Evolutionary conservation across 2,113 vertebrate genomes (phyloP).

Genomic region (Chloebia gouldiae): DNA sequence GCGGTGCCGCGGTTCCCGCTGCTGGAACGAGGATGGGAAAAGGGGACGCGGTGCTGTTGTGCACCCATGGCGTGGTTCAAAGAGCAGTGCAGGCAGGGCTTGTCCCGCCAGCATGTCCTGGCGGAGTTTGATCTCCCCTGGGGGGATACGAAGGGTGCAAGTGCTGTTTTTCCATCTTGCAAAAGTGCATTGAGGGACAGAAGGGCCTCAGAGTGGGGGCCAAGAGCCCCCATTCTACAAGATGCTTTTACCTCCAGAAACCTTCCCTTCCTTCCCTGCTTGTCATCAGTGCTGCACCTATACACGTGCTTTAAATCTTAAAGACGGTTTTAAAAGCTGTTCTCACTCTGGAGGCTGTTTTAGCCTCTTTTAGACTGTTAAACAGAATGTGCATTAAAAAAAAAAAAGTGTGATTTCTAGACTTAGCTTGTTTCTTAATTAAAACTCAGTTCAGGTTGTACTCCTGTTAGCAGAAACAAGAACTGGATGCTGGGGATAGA

Average conservation of each 20-base stretch:
- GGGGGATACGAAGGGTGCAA: accelerated
- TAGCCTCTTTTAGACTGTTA: not conserved
- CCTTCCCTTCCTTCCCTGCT: not conserved
- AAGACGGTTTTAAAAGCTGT: not conserved
- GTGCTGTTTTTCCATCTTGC: accelerated
- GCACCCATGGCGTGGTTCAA: accelerated
- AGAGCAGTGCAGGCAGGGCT: not conserved
- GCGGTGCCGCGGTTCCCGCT: accelerated
- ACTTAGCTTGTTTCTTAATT: not conserved
- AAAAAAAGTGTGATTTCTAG: not conserved
- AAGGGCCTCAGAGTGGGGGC: accelerated
- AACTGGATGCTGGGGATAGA: not conserved
- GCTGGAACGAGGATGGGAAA: accelerated
- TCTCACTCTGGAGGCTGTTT: not conserved
- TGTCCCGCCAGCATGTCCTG: not conserved
- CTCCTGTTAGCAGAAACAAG: not conserved
- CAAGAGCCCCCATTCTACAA: not conserved
- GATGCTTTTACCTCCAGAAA: not conserved
- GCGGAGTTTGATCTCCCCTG: too few relatives aligned
- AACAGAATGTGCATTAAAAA: not conserved
- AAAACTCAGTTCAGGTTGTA: not conserved
- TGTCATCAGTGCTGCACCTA: not conserved
- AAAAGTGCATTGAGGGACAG: not conserved
- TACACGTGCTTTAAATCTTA: not conserved
- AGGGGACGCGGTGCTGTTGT: not conserved